A percentile compares a stretch with the other conserved stretches of the same genome.
These are phyloP conservation scores for Venustaconcha ellipsiformis DNA, from an alignment of 1,140 invertebrate genomes.

Conservation along the genomic window DNA sequence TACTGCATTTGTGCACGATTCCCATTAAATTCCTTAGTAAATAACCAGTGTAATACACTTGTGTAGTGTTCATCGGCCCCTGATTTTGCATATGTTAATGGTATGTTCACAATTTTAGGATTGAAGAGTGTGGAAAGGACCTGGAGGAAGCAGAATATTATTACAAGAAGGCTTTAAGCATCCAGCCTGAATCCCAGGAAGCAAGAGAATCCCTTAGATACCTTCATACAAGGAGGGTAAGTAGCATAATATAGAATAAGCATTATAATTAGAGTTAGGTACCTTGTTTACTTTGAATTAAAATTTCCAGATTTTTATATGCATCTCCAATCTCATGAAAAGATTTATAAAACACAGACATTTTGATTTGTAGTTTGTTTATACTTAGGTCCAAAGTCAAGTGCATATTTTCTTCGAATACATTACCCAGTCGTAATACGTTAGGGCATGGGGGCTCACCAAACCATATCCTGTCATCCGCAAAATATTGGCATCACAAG, in stretches of 20 bases:
- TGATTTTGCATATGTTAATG: background rate
- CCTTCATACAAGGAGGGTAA: constrained; percentile 21
- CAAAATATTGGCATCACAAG: too few relatives aligned
- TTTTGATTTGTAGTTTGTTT: too few relatives aligned
- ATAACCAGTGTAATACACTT: background rate
- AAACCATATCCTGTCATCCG: too few relatives aligned
- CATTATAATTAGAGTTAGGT: too few relatives aligned
- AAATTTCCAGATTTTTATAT: too few relatives aligned
- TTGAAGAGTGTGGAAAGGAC: constrained; percentile 29
- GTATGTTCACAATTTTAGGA: constrained; percentile 17
- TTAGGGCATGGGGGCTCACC: too few relatives aligned
- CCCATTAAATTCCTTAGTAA: background rate
- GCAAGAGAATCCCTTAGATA: constrained; percentile 93
- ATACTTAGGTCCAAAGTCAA: too few relatives aligned
- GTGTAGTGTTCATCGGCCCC: background rate
- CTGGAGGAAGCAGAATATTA: constrained; percentile 80
- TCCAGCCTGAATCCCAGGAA: constrained; percentile 89
- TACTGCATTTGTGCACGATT: background rate
- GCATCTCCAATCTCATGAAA: too few relatives aligned
- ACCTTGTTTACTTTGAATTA: too few relatives aligned
- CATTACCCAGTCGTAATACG: too few relatives aligned
- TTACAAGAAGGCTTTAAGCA: constrained; percentile 87
- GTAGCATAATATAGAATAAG: background rate
- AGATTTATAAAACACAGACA: too few relatives aligned
- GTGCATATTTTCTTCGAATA: too few relatives aligned